Conservation (phyloP, 2,888 invertebrate species). For the Xanthostigma xanthostigma region DNA sequence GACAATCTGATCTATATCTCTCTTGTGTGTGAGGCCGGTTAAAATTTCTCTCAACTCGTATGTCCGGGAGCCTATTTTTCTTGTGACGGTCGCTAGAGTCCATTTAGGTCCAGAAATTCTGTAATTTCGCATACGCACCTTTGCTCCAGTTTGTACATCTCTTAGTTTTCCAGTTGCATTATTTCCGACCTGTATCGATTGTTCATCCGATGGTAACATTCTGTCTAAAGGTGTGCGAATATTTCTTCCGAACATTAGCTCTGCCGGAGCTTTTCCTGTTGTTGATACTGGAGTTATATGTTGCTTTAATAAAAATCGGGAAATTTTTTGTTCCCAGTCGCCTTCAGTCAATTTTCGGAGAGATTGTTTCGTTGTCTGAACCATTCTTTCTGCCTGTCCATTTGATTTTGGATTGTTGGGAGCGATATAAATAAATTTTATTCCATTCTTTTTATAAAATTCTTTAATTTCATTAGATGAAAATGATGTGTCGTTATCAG, state of each 20-base stretch:
- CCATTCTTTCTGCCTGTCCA: conserved; percentile 16
- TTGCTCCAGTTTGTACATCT: no score
- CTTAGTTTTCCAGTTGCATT: no score
- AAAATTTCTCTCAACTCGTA: no score
- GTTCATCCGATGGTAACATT: no score
- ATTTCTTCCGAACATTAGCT: background rate
- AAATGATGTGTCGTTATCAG: conserved; percentile 17
- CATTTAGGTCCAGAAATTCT: no score
- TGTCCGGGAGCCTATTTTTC: no score
- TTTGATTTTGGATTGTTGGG: conserved; percentile 15
- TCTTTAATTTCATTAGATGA: conserved; percentile 13
- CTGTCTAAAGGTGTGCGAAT: no score
- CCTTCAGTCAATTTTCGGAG: conserved; percentile 9
- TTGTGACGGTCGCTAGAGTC: no score
- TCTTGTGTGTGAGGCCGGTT: no score
- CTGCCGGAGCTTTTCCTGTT: conserved; percentile 8
- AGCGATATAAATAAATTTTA: conserved; percentile 10
- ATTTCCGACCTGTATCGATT: no score
- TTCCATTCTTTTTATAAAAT: conserved; percentile 12
- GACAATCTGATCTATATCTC: no score
- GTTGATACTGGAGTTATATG: conserved; percentile 9
- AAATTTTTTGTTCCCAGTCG: conserved; percentile 7
- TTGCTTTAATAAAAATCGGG: conserved; percentile 9
- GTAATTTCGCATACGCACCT: no score
- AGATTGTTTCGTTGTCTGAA: conserved; percentile 12